These are phyloP conservation scores for Parus major DNA, from an alignment of 2,113 vertebrate species.

Conservation along the genomic window DNA sequence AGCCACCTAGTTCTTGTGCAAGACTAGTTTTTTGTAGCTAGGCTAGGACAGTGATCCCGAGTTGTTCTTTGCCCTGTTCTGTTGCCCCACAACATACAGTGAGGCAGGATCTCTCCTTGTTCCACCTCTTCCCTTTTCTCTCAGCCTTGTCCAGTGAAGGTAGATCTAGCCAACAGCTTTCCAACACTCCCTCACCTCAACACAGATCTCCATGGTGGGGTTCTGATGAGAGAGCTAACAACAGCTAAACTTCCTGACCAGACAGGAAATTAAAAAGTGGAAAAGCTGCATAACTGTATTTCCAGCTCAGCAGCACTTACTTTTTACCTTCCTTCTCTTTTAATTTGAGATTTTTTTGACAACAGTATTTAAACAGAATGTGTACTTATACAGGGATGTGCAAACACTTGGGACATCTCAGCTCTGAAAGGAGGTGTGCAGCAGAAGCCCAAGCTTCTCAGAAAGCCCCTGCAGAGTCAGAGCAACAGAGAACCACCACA, in stretches of 20 bases:
- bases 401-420: not conserved
- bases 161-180: not conserved
- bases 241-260: not conserved
- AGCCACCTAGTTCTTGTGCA: not conserved
- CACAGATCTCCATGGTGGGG: not conserved
- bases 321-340: not conserved
- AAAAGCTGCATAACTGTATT: not conserved
- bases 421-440: not conserved
- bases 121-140: not conserved
- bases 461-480: not conserved
- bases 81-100: fast-evolving
- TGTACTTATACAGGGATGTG: not conserved
- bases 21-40: not conserved
- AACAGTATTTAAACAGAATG: not conserved
- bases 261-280: not conserved
- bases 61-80: not conserved
- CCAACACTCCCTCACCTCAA: not conserved
- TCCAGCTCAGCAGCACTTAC: not conserved
- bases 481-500: not conserved
- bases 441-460: not conserved
- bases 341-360: not conserved
- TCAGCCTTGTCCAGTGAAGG: not conserved
- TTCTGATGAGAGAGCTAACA: not conserved
- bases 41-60: not conserved
- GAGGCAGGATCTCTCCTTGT: not conserved